Evolutionary conservation across 2,888 invertebrate genomes (phyloP), one percentile per base, ranked within the genome.

Genomic region (Drosophila paracracens): DNA sequence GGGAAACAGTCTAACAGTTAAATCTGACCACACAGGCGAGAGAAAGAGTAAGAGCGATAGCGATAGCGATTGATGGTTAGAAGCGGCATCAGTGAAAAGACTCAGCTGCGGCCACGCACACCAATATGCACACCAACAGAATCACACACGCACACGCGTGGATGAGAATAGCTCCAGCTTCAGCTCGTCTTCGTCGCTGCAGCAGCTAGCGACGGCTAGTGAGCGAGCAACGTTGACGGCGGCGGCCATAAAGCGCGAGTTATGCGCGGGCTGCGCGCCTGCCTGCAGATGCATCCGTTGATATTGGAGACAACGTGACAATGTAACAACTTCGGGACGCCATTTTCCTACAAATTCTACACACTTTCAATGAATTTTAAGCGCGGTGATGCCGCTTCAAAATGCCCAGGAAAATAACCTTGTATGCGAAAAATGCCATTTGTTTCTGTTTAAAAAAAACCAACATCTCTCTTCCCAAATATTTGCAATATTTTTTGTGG

Each of bases 371-470:
- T 38, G 53, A 61, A 52, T 63, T 51, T 51, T 27, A 46, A n/a
- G 65, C 31, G 78, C 63, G 56, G 25, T 25, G 70, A 65, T 66
- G 69, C 52, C 65, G 74, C 65, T 79, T 69, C 59, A 65, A 46
- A 25, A 65, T 66, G 66, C 57, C 70, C 57, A 73, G 53, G 11
- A 63, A 59, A 46, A 57, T 29, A 13, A 4, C 38, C 56, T 76
- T 70, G 76, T 74, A 62, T 79, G 80, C 80, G 62, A 79, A 57
- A 79, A 57, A 62, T 68, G 64, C 65, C 65, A 79, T 59, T 79
- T 80, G 76, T 80, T 70, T 69, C 69, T 67, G 66, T 76, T 66
- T 57, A 31, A 29, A 52, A 52, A 48, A 31, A 38, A 46, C n/a
- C 38, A 67, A 33, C 18, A 60, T 38, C 33, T 27, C 52, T 27